A percentile compares a stretch with the other conserved stretches of the same genome.
Conservation (phyloP, 2,797 vertebrate species). For the Eurystomus glaucurus region DNA sequence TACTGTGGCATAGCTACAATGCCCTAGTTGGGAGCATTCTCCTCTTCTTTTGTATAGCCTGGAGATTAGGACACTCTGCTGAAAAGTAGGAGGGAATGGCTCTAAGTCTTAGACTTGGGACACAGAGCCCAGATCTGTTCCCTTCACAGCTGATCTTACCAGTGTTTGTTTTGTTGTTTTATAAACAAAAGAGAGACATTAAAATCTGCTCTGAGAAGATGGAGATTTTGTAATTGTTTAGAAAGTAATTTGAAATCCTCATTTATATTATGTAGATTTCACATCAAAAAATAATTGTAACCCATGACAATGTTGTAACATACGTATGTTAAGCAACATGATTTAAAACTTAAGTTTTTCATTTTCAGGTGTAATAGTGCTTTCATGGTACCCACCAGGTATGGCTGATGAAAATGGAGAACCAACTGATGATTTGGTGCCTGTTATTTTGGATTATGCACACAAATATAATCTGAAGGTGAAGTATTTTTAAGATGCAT, state of each 20-base stretch:
- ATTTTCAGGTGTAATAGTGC: conserved; percentile 90
- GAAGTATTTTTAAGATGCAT: not conserved
- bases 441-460: conserved; percentile 91
- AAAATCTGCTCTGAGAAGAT: not conserved
- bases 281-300: not conserved
- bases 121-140: not conserved
- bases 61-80: not conserved
- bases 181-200: not conserved
- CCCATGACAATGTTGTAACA: not conserved
- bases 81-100: not conserved
- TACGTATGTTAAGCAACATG: not conserved
- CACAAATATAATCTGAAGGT: conserved; percentile 95
- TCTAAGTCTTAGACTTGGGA: not conserved
- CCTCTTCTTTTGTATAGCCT: not conserved
- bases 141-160: not conserved
- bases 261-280: not conserved
- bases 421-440: conserved; percentile 88
- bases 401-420: conserved; percentile 93
- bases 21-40: not conserved
- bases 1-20: accelerated
- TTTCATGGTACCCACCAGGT: conserved; percentile 96
- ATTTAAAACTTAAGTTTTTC: conserved; percentile 25
- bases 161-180: not conserved
- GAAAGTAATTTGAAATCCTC: not conserved
- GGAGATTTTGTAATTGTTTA: not conserved